Percentiles rank a stretch among this genome's conserved stretches.
These are phyloP conservation scores for Lasaia peninsularis DNA, from an alignment of 1,140 invertebrate species.

Conservation along the genomic window DNA sequence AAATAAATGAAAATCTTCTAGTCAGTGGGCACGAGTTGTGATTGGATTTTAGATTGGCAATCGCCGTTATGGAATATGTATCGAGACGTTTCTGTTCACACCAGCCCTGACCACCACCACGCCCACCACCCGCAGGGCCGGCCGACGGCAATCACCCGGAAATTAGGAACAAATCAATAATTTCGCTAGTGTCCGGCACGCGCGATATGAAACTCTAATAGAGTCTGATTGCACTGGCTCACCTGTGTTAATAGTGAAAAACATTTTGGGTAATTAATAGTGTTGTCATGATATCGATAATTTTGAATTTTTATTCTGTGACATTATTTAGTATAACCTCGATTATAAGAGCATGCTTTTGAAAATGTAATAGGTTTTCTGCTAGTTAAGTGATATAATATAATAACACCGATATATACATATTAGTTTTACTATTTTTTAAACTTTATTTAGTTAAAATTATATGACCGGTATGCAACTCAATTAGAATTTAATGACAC, in stretches of 20 bases:
- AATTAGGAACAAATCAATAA: constrained; percentile 68
- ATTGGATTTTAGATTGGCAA: constrained; percentile 37
- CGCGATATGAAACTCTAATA: constrained; percentile 41
- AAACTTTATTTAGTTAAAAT: no score
- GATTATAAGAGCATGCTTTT: no score
- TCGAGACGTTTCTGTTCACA: constrained; percentile 30
- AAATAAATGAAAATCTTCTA: constrained; percentile 26
- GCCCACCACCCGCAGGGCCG: constrained; percentile 47
- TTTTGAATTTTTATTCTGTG: background rate
- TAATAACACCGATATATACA: no score
- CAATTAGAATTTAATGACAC: no score
- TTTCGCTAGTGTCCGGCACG: constrained; percentile 41
- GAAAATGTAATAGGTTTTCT: no score
- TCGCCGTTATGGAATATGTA: constrained; percentile 33
- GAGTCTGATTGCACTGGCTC: constrained; percentile 47
- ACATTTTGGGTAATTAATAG: constrained; percentile 13
- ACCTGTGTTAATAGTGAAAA: constrained; percentile 18
- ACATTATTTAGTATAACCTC: no score
- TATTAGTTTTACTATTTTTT: no score
- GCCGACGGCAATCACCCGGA: constrained; percentile 49
- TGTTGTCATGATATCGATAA: background rate
- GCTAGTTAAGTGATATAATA: no score
- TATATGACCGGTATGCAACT: no score
- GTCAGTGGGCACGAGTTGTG: constrained; percentile 29
- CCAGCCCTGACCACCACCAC: constrained; percentile 46